Conservation (phyloP, 1,140 invertebrate species). For the Drosophila saltans region DNA sequence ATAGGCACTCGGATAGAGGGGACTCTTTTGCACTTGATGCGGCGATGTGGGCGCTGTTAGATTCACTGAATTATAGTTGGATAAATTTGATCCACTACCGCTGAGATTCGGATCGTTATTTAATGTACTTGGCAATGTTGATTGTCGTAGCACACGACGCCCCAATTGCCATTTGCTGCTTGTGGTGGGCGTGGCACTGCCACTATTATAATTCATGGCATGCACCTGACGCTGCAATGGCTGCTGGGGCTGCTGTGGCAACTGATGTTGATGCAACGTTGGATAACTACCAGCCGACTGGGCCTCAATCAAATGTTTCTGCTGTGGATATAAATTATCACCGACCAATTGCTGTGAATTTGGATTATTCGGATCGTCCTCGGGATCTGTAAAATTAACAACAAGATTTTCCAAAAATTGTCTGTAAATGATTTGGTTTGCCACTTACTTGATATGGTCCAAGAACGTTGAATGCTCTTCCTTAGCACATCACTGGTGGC, state of each 20-base stretch:
- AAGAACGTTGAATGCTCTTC: constrained; percentile 87
- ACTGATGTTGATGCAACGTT: constrained; percentile 66
- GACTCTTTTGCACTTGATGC: constrained; percentile 76
- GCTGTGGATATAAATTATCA: constrained; percentile 79
- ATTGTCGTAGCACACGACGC: constrained; percentile 80
- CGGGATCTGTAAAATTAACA: constrained; percentile 61
- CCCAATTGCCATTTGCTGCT: constrained; percentile 76
- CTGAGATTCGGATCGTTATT: constrained; percentile 74
- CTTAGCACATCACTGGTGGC: constrained; percentile 87
- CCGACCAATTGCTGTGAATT: constrained; percentile 69
- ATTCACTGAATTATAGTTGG: constrained; percentile 77
- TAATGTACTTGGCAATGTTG: constrained; percentile 74
- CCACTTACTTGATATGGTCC: constrained; percentile 88
- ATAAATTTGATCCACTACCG: constrained; percentile 72
- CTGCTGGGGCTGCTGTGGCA: constrained; percentile 50
- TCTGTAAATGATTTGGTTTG: not conserved
- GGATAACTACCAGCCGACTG: constrained; percentile 79
- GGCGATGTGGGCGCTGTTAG: constrained; percentile 80
- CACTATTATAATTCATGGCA: constrained; percentile 64
- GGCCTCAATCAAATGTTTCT: constrained; percentile 72
- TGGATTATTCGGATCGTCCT: constrained; percentile 81
- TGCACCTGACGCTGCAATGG: constrained; percentile 43
- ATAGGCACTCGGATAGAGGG: constrained; percentile 79
- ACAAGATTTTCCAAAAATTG: too few relatives aligned
- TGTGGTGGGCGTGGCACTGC: constrained; percentile 72